Evolutionary conservation across 2,113 vertebrate species (phyloP).

Genomic region (Camelus bactrianus): DNA sequence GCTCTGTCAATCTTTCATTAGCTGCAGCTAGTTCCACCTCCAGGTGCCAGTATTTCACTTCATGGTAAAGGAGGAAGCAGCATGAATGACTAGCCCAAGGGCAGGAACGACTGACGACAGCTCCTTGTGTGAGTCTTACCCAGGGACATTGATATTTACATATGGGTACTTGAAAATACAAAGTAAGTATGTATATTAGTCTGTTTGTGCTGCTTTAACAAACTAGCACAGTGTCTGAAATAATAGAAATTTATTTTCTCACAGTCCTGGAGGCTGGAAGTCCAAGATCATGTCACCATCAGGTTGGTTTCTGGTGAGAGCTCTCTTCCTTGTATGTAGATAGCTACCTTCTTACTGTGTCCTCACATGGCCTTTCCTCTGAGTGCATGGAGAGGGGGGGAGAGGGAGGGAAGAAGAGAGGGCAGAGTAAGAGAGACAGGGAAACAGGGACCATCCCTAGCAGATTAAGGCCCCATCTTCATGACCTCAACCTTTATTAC

Average conservation of each 20-base stretch:
- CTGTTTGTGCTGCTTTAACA: neutral
- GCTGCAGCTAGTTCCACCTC: neutral
- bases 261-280: neutral
- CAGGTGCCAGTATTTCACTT: constrained; percentile 51
- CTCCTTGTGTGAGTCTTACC: neutral
- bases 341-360: neutral
- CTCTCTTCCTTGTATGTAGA: neutral
- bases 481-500: neutral
- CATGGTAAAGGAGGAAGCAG: constrained; percentile 17
- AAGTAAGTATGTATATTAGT: neutral
- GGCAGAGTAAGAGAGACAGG: neutral
- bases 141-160: neutral
- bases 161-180: neutral
- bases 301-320: neutral
- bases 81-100: neutral
- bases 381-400: neutral
- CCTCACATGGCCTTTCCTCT: neutral
- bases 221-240: constrained; percentile 1
- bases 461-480: neutral
- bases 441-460: neutral
- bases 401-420: neutral
- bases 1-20: neutral
- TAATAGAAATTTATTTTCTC: neutral
- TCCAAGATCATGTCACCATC: neutral
- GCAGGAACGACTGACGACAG: neutral